Percentiles rank a stretch among this genome's conserved stretches.
Evolutionary conservation across 2,888 invertebrate species (phyloP).

Genomic region (Onchidella celtica): DNA sequence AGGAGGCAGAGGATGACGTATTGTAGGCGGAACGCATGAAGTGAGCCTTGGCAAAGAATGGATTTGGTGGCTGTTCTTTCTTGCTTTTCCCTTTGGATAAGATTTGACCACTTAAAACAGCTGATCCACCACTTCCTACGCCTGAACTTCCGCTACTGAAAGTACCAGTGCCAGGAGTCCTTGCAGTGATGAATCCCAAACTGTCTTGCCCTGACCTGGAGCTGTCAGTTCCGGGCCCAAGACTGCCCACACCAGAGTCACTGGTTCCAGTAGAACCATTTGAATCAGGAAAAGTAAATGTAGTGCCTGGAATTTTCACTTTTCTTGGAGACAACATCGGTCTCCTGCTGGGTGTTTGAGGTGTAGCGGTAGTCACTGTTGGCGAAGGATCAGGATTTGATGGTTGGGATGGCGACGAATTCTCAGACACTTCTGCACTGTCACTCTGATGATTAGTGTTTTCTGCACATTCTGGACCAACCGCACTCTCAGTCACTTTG

Average conservation of each 20-base stretch:
- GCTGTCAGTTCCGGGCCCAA: background rate
- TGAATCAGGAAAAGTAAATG: no score
- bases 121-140: background rate
- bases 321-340: background rate
- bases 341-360: background rate
- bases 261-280: background rate
- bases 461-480: background rate
- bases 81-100: background rate
- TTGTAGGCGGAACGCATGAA: conserved; percentile 17
- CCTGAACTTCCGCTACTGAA: background rate
- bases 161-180: conserved; percentile 16
- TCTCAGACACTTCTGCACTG: background rate
- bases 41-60: conserved; percentile 39
- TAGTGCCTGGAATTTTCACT: background rate
- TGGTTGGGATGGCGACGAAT: background rate
- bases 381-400: background rate
- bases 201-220: background rate
- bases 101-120: background rate
- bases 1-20: conserved; percentile 28
- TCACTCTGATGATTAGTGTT: background rate
- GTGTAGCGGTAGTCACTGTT: background rate
- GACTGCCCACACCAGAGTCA: background rate
- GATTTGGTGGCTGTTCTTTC: conserved; percentile 40
- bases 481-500: background rate
- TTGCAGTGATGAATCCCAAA: background rate